phyloP scores from a whole-genome alignment of 2,888 invertebrate species.

The Cetonia aurata region DNA sequence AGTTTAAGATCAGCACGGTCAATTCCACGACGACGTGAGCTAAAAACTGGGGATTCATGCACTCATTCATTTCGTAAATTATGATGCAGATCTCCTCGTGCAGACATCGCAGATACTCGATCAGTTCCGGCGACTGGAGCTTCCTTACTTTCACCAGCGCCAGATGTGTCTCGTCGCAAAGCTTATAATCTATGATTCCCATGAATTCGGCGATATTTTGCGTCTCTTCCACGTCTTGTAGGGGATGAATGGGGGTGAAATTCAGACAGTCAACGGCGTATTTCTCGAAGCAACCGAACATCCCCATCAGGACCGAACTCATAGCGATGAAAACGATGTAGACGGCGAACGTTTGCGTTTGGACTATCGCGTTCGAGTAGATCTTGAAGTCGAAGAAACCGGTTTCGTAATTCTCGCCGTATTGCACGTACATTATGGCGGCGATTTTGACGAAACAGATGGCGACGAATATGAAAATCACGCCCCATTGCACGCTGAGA shows the following conservation, averaged over 20 bases:
- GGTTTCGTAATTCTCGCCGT: slow-evolving; percentile 55
- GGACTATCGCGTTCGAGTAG: slow-evolving; percentile 57
- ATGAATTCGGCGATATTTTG: slow-evolving; percentile 59
- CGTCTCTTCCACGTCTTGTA: slow-evolving; percentile 57
- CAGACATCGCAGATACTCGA: slow-evolving; percentile 62
- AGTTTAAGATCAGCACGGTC: slow-evolving; percentile 61
- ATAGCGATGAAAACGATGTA: slow-evolving; percentile 58
- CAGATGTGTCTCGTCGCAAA: slow-evolving; percentile 60
- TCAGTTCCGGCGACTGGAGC: slow-evolving; percentile 54
- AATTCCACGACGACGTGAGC: slow-evolving; percentile 61
- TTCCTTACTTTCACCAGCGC: slow-evolving; percentile 51
- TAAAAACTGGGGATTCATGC: slow-evolving; percentile 62
- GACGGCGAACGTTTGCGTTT: slow-evolving; percentile 59
- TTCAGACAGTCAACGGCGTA: slow-evolving; percentile 58
- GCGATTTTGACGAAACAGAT: slow-evolving; percentile 52
- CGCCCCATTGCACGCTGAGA: slow-evolving; percentile 37
- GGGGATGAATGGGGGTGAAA: slow-evolving; percentile 61
- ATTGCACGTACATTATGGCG: slow-evolving; percentile 55
- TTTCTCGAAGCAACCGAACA: slow-evolving; percentile 64
- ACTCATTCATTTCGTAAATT: slow-evolving; percentile 60
- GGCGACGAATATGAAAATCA: slow-evolving; percentile 25
- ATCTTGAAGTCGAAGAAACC: slow-evolving; percentile 55
- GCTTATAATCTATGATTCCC: slow-evolving; percentile 57
- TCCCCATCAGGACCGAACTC: slow-evolving; percentile 55
- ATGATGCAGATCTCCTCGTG: slow-evolving; percentile 63